phyloP scores from a whole-genome alignment of 2,888 invertebrate genomes.

The Amiota communis region DNA sequence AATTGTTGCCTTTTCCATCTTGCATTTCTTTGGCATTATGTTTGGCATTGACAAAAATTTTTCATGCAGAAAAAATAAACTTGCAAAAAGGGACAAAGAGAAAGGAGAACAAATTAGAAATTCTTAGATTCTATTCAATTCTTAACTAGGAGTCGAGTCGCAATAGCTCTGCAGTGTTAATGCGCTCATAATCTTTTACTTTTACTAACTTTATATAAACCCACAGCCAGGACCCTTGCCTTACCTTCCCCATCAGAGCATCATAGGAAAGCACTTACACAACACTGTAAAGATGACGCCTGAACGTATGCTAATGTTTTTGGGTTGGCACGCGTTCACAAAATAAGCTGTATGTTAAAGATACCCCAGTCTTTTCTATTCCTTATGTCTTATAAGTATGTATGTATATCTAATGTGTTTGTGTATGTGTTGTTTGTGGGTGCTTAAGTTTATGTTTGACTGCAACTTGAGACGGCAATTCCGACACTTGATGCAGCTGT shows the following conservation, averaged over 20 bases:
- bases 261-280: constrained; percentile 12
- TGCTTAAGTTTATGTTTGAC: not conserved
- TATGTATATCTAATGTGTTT: constrained; percentile 1
- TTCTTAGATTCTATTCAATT: no score
- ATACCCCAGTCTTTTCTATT: no score
- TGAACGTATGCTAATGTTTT: constrained; percentile 6
- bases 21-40: constrained; percentile 60
- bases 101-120: not conserved
- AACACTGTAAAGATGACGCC: not conserved
- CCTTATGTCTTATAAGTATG: not conserved
- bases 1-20: constrained; percentile 53
- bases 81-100: constrained; percentile 14
- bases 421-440: constrained; percentile 3
- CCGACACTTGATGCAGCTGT: constrained; percentile 12
- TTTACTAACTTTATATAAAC: not conserved
- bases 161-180: constrained; percentile 20
- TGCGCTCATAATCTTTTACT: constrained; percentile 16
- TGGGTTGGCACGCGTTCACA: not conserved
- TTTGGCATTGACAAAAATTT: constrained; percentile 65
- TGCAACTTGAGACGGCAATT: constrained; percentile 10
- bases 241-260: not conserved
- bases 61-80: constrained; percentile 50
- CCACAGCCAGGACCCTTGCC: no score
- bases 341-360: not conserved
- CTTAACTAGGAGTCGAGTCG: no score